Evolutionary conservation across 1,140 invertebrate species (phyloP).

Genomic region (Lerema accius): DNA sequence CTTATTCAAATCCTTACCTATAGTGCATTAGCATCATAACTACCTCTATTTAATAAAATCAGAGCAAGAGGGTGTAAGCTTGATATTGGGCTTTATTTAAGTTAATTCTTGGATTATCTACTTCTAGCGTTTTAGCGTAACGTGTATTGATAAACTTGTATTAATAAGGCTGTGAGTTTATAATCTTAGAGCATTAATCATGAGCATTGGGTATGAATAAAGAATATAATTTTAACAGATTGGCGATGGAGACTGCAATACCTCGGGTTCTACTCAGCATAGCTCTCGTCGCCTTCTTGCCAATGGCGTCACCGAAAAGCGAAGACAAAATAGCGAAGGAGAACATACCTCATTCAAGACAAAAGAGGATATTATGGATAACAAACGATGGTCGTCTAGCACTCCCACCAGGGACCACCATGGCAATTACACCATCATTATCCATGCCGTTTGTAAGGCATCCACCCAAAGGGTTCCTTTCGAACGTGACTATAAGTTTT

Average conservation of each 20-base stretch:
- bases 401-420: conserved; percentile 90
- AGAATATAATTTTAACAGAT: conserved; percentile 43
- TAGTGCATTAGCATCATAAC: no score
- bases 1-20: no score
- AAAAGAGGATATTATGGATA: conserved; percentile 92
- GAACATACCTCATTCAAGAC: conserved; percentile 86
- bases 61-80: no score
- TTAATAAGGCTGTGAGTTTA: no score
- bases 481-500: conserved; percentile 92
- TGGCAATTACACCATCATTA: conserved; percentile 91
- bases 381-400: conserved; percentile 91
- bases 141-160: no score
- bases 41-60: no score
- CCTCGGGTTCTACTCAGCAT: conserved; percentile 72
- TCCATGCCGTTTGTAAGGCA: conserved; percentile 92
- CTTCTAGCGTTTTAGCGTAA: no score
- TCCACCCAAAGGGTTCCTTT: conserved; percentile 92
- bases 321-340: conserved; percentile 62
- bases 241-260: conserved; percentile 65
- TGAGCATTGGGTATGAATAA: no score
- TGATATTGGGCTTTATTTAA: no score
- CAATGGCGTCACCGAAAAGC: conserved; percentile 59
- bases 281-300: conserved; percentile 67
- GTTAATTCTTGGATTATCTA: no score
- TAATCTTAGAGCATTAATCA: no score